phyloP scores from a whole-genome alignment of 2,888 invertebrate genomes.

The Podotricha telesiphe region DNA sequence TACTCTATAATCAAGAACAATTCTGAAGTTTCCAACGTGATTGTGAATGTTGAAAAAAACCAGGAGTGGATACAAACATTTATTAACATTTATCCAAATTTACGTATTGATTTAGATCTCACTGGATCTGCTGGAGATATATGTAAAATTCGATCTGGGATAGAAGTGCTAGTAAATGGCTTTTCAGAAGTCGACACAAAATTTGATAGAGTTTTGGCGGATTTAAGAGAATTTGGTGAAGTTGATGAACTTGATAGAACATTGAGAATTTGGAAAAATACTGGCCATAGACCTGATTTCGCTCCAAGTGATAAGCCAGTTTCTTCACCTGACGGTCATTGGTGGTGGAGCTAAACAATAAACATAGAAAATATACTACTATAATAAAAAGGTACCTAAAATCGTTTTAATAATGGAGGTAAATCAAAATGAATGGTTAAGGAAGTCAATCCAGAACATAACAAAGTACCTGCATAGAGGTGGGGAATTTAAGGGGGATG shows the following conservation, averaged over 20 bases:
- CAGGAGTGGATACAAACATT: constrained; percentile 45
- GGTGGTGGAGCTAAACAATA: constrained; percentile 47
- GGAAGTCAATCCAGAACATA: constrained; percentile 45
- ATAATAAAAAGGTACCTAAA: constrained; percentile 1
- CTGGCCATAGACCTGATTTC: constrained; percentile 47
- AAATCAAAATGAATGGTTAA: constrained; percentile 43
- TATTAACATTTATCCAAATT: constrained; percentile 44
- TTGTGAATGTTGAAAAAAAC: constrained; percentile 36
- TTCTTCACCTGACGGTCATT: constrained; percentile 40
- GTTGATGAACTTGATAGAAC: constrained; percentile 46
- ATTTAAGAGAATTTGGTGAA: constrained; percentile 44
- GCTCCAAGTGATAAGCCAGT: constrained; percentile 37
- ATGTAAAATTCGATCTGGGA: constrained; percentile 45
- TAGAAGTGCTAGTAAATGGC: constrained; percentile 42
- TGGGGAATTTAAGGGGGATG: constrained; percentile 46
- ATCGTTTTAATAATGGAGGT: constrained; percentile 43
- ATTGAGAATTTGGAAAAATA: constrained; percentile 44
- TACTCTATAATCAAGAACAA: constrained; percentile 34
- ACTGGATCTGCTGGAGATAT: constrained; percentile 39
- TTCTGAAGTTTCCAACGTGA: constrained; percentile 33
- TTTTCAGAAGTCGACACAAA: constrained; percentile 36
- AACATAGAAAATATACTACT: not conserved
- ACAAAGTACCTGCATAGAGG: constrained; percentile 48
- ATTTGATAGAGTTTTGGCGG: constrained; percentile 43
- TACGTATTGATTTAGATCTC: constrained; percentile 44